phyloP scores from a whole-genome alignment of 2,797 vertebrate species.

The Eupleurogrammus muticus region DNA sequence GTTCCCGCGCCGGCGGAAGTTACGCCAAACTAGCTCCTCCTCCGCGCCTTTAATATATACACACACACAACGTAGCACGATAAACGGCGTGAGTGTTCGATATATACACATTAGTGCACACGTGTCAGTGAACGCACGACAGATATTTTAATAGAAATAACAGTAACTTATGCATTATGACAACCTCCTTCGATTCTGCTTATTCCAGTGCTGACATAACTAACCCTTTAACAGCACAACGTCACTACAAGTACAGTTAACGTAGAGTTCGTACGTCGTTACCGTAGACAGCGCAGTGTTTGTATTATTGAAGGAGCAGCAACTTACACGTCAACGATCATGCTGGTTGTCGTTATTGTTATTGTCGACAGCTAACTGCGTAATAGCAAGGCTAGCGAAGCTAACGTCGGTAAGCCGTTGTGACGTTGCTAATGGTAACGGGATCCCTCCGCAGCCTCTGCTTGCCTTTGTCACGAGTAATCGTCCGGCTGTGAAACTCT shows the following conservation, averaged over 20 bases:
- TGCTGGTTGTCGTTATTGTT: no score
- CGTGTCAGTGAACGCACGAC: no score
- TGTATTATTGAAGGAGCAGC: background rate
- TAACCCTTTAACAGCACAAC: no score
- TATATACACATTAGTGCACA: no score
- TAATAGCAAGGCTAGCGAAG: slow-evolving; percentile 15
- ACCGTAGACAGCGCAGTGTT: background rate
- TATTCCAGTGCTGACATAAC: no score
- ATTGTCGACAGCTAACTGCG: background rate
- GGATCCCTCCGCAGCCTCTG: background rate
- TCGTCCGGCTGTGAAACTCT: slow-evolving; percentile 26
- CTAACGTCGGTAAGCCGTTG: slow-evolving; percentile 11
- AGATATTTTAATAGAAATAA: no score
- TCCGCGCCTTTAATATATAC: background rate
- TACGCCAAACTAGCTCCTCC: slow-evolving; percentile 36
- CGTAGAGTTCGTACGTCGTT: no score
- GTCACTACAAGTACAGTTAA: no score
- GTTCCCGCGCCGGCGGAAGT: slow-evolving; percentile 44
- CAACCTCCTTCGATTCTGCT: no score
- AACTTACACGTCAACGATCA: background rate
- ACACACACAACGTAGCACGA: accelerated
- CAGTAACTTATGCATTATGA: no score
- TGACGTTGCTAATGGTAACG: background rate
- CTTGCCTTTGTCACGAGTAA: slow-evolving; percentile 63
- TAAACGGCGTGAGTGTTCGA: no score